These are phyloP conservation scores for Notocelia uddmanniana DNA, from an alignment of 2,888 invertebrate species.

Conservation along the genomic window DNA sequence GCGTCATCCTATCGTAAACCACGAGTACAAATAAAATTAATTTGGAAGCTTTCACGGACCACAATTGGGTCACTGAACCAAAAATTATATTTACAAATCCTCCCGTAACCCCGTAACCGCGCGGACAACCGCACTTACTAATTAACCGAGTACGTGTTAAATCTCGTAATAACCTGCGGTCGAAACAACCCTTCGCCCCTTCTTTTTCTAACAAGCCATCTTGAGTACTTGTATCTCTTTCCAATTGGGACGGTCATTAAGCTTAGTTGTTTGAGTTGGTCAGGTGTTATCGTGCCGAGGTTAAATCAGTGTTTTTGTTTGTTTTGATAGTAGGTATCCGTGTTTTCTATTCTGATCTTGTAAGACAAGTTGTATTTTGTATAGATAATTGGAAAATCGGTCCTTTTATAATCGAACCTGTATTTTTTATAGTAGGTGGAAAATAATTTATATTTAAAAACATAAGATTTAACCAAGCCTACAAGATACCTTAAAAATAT, in stretches of 20 bases:
- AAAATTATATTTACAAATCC: constrained; percentile 79
- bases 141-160: constrained; percentile 85
- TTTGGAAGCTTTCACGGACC: constrained; percentile 56
- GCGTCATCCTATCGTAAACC: constrained; percentile 37
- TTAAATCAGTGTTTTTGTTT: not conserved
- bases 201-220: constrained; percentile 65
- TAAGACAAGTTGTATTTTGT: not conserved
- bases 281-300: constrained; percentile 6
- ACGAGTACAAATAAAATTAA: constrained; percentile 36
- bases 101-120: constrained; percentile 67
- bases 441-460: not conserved
- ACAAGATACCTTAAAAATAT: constrained; percentile 24
- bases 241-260: constrained; percentile 51
- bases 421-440: not conserved
- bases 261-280: constrained; percentile 35
- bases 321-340: constrained; percentile 5
- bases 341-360: not conserved
- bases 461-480: not conserved
- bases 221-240: constrained; percentile 58
- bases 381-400: not conserved
- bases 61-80: constrained; percentile 76
- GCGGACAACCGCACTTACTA: constrained; percentile 82
- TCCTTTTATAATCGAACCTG: too few relatives aligned
- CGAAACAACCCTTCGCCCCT: constrained; percentile 66
- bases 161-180: constrained; percentile 83